Base-by-base conservation (phyloP, 2,113 vertebrate genomes). In the Oreochromis spilurus region DNA sequence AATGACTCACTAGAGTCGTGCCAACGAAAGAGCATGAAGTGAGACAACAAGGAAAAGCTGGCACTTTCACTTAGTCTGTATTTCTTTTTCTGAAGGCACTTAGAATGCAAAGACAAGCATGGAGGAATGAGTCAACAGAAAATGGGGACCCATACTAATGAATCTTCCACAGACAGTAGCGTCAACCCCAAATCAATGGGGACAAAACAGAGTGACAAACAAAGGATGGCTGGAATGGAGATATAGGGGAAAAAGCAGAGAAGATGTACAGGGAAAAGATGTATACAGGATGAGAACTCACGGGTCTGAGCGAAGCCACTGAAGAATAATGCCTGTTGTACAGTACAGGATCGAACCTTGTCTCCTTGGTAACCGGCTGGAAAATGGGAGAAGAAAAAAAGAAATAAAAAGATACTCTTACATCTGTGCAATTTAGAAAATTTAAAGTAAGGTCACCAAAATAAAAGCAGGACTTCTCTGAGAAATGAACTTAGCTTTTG, bases 221-320 rank as follows among this genome's bases (percentile, higher is more conserved):
- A 81, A 81, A 75, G 87, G 55, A 34, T 84, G 87, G 79, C 29
- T 36, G 24, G 80, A 85, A 60, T 40, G 9, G 38, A 85, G 62
- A 83, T 52, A 79, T 7, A 17, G 31, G 48, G 40, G 70, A 2
- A 40, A 52, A 31, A 86, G 34, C 58, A 24, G 13, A 70, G 53
- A 81, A 6, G 40, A 86, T 84, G 81, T 6, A 21, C 34, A 67
- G 9, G 14, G 26, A 87, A 29, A 79, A n/a, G 60, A 91, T 70
- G 85, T 45, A 83, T 84, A 40, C 38, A 82, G 50, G 83, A 84
- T 58, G 40, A 89, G 48, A 67, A 97, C 98, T 98, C 96, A 99
- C 98, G 96, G 93, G 93, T 99, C 98, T 84, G 99, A 99, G 90
- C 97, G 98, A 31, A 99, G 98, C 99, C 99, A 99, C 96, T 99